Percentiles rank a stretch among this genome's conserved stretches.
These are phyloP conservation scores for Plusia festucae DNA, from an alignment of 2,888 invertebrate genomes.

Conservation along the genomic window DNA sequence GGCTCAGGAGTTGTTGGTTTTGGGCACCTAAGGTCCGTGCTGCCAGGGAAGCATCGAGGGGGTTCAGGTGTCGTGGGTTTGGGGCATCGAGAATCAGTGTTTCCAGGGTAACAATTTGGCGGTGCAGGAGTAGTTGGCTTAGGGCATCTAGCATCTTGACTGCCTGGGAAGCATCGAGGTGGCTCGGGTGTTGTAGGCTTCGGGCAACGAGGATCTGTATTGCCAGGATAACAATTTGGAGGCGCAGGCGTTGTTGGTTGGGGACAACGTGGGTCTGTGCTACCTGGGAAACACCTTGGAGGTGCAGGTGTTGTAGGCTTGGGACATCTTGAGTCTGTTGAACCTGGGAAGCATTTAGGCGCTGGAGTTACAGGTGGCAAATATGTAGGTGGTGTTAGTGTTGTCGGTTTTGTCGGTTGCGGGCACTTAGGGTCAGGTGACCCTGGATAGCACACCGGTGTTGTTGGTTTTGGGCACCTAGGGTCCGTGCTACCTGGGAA, in stretches of 20 bases:
- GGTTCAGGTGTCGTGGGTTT: conserved; percentile 36
- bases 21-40: conserved; percentile 27
- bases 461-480: conserved; percentile 25
- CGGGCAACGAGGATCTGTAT: conserved; percentile 74
- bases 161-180: conserved; percentile 58
- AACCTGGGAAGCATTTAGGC: conserved; percentile 15
- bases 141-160: conserved; percentile 68
- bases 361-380: conserved; percentile 65
- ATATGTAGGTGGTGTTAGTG: conserved; percentile 53
- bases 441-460: conserved; percentile 43
- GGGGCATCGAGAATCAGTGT: conserved; percentile 45
- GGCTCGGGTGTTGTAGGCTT: conserved; percentile 52
- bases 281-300: neutral
- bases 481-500: conserved; percentile 46
- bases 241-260: conserved; percentile 58
- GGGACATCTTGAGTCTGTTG: neutral
- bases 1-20: conserved; percentile 32
- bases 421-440: conserved; percentile 55
- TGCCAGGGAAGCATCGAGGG: conserved; percentile 39
- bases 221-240: conserved; percentile 74
- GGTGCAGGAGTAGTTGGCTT: conserved; percentile 40
- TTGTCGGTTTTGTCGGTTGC: conserved; percentile 42
- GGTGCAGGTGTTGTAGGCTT: conserved; percentile 44
- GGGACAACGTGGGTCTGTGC: conserved; percentile 54
- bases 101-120: conserved; percentile 44